Evolutionary conservation across 2,797 vertebrate species (phyloP).

Genomic region (Paratrypauchen microcephalus): DNA sequence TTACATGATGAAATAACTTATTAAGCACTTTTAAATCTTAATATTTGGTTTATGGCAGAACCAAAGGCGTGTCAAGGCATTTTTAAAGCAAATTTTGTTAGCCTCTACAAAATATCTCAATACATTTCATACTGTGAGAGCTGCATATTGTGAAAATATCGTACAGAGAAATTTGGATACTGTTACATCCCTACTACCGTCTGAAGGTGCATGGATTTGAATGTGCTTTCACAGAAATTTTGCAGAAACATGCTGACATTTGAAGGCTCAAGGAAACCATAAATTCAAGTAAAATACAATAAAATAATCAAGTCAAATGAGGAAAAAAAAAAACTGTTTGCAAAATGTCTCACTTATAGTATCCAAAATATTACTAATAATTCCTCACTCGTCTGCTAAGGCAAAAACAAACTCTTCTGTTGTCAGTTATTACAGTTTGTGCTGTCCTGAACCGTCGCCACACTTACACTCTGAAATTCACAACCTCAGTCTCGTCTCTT

Average conservation of each 20-base stretch:
- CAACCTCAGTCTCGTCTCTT: not conserved
- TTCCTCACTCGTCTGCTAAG: slow-evolving; percentile 7
- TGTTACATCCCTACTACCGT: not conserved
- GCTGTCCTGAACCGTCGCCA: not conserved
- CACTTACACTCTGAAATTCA: slow-evolving; percentile 1
- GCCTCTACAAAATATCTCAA: no score
- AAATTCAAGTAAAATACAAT: slow-evolving; percentile 14
- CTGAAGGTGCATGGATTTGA: slow-evolving; percentile 21
- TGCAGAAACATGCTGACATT: slow-evolving; percentile 23
- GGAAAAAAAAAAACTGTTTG: slow-evolving; percentile 2
- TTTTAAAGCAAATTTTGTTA: no score
- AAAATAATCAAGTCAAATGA: slow-evolving; percentile 13
- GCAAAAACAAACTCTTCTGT: slow-evolving; percentile 11
- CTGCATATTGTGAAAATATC: no score
- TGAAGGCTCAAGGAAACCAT: slow-evolving; percentile 29
- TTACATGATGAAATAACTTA: no score
- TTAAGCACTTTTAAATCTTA: no score
- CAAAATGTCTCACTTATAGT: not conserved
- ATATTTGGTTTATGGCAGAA: no score
- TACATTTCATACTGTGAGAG: no score
- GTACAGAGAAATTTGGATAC: no score
- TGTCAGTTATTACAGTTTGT: slow-evolving; percentile 3
- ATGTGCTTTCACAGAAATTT: slow-evolving; percentile 27
- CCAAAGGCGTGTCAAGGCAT: no score
- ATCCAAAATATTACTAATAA: slow-evolving; percentile 9